Conservation (phyloP, 2,888 invertebrate genomes). For the Drosophila niveifrons region DNA sequence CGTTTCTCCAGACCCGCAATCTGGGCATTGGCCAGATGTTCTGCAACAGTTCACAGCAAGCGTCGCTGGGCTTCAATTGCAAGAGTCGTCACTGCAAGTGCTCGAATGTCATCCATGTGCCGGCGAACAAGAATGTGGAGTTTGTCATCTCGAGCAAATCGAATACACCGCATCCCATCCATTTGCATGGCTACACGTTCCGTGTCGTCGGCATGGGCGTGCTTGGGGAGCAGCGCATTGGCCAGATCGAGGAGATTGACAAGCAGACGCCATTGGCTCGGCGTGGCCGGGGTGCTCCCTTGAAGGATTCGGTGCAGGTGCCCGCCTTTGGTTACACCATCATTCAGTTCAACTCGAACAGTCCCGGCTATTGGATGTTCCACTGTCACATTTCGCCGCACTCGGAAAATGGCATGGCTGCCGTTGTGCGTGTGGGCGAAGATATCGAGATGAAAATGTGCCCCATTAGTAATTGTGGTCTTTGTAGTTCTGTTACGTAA, state of each 20-base stretch:
- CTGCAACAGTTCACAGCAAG: slow-evolving; percentile 79
- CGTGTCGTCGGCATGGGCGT: slow-evolving; percentile 83
- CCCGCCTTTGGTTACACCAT: slow-evolving; percentile 82
- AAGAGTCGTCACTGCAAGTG: slow-evolving; percentile 76
- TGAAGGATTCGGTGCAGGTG: slow-evolving; percentile 83
- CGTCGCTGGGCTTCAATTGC: slow-evolving; percentile 75
- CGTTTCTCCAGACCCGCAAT: slow-evolving; percentile 81
- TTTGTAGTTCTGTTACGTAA: slow-evolving; percentile 76
- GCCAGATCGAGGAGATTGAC: slow-evolving; percentile 80
- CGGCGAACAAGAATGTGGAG: slow-evolving; percentile 78
- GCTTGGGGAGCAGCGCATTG: slow-evolving; percentile 74
- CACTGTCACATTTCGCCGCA: slow-evolving; percentile 83
- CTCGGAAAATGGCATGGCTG: slow-evolving; percentile 83
- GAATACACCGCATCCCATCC: slow-evolving; percentile 79
- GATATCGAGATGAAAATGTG: slow-evolving; percentile 82
- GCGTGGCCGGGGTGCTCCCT: slow-evolving; percentile 72
- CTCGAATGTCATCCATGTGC: slow-evolving; percentile 82
- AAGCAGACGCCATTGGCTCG: slow-evolving; percentile 71
- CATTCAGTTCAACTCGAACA: slow-evolving; percentile 78
- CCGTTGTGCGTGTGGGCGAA: slow-evolving; percentile 80
- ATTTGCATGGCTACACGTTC: slow-evolving; percentile 83
- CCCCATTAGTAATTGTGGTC: slow-evolving; percentile 82
- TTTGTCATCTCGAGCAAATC: slow-evolving; percentile 78
- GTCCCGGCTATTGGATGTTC: slow-evolving; percentile 83
- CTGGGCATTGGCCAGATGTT: slow-evolving; percentile 76